Conservation (phyloP, 2,888 invertebrate species). For the Cryptocephalus moraei region DNA sequence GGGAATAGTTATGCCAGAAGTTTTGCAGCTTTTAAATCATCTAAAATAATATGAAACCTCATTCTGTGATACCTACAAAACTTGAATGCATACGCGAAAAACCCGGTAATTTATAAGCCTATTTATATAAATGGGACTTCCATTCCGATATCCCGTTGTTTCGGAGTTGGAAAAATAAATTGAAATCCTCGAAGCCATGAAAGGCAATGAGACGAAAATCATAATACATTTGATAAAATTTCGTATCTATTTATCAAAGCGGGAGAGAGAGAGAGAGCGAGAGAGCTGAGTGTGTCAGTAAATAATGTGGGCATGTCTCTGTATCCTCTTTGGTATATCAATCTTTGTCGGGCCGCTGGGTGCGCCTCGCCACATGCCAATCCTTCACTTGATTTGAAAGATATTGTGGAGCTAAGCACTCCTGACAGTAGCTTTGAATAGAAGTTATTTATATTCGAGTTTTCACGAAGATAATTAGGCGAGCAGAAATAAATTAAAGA, state of each 20-base stretch:
- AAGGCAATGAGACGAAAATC: not conserved
- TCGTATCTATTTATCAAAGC: not conserved
- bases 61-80: too few relatives aligned
- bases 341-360: constrained; percentile 26
- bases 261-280: not conserved
- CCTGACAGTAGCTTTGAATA: constrained; percentile 4
- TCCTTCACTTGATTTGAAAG: constrained; percentile 31
- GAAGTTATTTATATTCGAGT: not conserved
- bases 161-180: not conserved
- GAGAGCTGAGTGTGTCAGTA: not conserved
- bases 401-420: constrained; percentile 10
- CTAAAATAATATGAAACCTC: too few relatives aligned
- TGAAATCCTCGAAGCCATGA: not conserved
- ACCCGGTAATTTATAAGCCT: too few relatives aligned
- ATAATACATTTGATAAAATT: constrained; percentile 1
- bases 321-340: constrained; percentile 24
- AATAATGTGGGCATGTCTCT: constrained; percentile 3
- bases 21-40: too few relatives aligned
- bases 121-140: too few relatives aligned
- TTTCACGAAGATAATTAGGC: not conserved
- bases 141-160: not conserved
- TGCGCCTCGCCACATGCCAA: constrained; percentile 34
- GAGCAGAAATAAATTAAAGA: not conserved
- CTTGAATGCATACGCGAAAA: too few relatives aligned
- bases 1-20: too few relatives aligned